These are phyloP conservation scores for Osmerus eperlanus DNA, from an alignment of 2,113 vertebrate species.

Conservation along the genomic window DNA sequence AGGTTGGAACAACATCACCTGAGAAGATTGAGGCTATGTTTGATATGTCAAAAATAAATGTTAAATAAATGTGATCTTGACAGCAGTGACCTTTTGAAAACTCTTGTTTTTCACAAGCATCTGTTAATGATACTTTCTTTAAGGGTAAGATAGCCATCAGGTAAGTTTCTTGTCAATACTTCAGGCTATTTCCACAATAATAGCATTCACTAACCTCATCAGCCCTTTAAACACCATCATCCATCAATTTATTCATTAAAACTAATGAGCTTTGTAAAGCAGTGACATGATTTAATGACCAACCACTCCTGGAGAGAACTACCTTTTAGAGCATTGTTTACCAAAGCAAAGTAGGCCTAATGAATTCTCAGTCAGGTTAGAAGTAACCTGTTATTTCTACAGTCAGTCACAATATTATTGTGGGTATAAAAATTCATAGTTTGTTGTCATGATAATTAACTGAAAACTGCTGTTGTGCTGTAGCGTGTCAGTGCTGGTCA, in stretches of 20 bases:
- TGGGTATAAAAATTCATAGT: no score
- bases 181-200: constrained; percentile 16
- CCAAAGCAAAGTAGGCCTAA: constrained; percentile 39
- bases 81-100: neutral
- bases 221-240: constrained; percentile 23
- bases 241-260: constrained; percentile 53
- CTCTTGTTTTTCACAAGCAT: constrained; percentile 2
- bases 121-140: constrained; percentile 36
- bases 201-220: constrained; percentile 38
- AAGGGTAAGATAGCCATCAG: neutral
- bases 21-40: neutral
- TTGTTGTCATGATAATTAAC: neutral
- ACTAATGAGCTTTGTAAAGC: constrained; percentile 49
- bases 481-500: no score
- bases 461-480: no score
- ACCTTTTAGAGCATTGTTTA: constrained; percentile 51
- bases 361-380: constrained; percentile 17
- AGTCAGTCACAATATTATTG: no score
- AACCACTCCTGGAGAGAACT: constrained; percentile 30
- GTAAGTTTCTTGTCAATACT: constrained; percentile 8
- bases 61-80: neutral
- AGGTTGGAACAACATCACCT: neutral
- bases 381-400: no score
- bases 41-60: neutral
- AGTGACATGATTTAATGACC: constrained; percentile 47